phyloP scores from a whole-genome alignment of 2,888 invertebrate genomes.

The Stenoptilia bipunctidactyla region DNA sequence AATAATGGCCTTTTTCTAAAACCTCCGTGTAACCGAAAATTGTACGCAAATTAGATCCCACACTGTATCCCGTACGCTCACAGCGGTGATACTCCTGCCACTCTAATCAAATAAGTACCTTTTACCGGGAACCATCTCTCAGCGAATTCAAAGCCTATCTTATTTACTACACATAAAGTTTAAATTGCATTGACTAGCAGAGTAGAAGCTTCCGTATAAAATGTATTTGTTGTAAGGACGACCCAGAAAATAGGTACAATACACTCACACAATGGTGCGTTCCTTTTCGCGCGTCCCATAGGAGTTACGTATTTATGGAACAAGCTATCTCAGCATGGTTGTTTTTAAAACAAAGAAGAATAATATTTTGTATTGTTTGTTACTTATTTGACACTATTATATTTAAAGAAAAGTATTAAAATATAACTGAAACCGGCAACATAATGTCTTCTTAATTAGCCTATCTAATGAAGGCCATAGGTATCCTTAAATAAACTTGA shows the following conservation, averaged over 20 bases:
- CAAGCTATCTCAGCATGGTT: constrained; percentile 66
- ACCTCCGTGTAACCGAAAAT: constrained; percentile 32
- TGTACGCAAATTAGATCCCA: constrained; percentile 66
- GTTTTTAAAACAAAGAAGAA: constrained; percentile 33
- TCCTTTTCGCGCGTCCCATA: constrained; percentile 59
- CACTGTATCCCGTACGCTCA: constrained; percentile 54
- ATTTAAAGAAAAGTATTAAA: no score
- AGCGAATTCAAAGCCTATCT: constrained; percentile 24
- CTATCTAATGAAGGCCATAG: no score
- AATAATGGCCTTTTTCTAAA: neutral
- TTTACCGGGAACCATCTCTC: constrained; percentile 44
- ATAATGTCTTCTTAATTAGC: no score
- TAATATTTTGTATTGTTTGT: no score
- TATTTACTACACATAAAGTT: constrained; percentile 12
- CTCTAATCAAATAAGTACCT: constrained; percentile 72
- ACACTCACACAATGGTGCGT: constrained; percentile 64
- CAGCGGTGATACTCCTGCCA: constrained; percentile 69
- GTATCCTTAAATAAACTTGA: no score
- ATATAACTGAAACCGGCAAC: no score
- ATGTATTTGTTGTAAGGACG: constrained; percentile 72
- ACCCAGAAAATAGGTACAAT: constrained; percentile 72
- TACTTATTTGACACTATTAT: no score
- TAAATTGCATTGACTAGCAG: neutral
- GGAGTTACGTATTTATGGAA: constrained; percentile 69
- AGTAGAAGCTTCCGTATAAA: constrained; percentile 67